Conservation (phyloP, 2,888 invertebrate genomes). For the Caenorhabditis sp. region DNA sequence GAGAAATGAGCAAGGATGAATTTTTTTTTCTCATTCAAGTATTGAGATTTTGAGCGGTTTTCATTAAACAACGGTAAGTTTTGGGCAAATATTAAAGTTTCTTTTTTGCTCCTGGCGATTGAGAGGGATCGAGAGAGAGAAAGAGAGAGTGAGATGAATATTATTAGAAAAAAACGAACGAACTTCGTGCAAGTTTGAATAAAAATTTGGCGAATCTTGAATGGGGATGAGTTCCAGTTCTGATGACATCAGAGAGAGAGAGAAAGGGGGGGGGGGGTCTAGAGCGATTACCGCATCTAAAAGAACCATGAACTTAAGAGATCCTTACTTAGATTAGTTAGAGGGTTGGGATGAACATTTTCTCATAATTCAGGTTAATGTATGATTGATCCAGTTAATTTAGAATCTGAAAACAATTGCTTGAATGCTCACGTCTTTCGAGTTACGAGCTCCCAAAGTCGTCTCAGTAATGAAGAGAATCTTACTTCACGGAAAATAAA, state of each 20-base stretch:
- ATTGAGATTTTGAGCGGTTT: slow-evolving; percentile 2
- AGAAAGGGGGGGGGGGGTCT: too few relatives aligned
- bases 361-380: too few relatives aligned
- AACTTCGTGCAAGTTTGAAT: slow-evolving; percentile 25
- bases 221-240: background rate
- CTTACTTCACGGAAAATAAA: too few relatives aligned
- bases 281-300: too few relatives aligned
- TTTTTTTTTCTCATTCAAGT: slow-evolving; percentile 9
- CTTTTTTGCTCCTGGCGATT: slow-evolving; percentile 59
- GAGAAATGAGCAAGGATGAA: background rate
- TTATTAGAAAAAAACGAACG: slow-evolving; percentile 39
- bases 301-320: too few relatives aligned
- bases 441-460: too few relatives aligned
- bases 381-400: too few relatives aligned
- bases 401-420: too few relatives aligned
- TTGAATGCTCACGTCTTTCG: too few relatives aligned
- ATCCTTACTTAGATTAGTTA: too few relatives aligned
- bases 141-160: background rate
- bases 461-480: too few relatives aligned
- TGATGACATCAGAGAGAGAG: slow-evolving; percentile 1
- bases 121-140: background rate
- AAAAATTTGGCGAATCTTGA: background rate
- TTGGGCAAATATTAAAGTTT: slow-evolving; percentile 55
- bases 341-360: too few relatives aligned
- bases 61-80: slow-evolving; percentile 51